These are phyloP conservation scores for Watsonalla binaria DNA, from an alignment of 2,888 invertebrate species.

Conservation along the genomic window DNA sequence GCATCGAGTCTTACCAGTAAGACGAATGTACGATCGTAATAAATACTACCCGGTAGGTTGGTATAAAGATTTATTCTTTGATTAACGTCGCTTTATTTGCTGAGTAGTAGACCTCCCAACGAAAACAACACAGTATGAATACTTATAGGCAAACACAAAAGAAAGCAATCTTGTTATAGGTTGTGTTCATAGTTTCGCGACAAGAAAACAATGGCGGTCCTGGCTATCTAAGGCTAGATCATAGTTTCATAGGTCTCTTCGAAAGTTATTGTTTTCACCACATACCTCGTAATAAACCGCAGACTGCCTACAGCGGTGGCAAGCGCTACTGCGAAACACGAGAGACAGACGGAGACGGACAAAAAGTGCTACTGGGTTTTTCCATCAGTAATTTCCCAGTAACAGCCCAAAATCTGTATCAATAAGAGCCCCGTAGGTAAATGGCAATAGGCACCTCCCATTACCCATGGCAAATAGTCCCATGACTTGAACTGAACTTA, in stretches of 20 bases:
- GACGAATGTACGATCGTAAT: constrained; percentile 64
- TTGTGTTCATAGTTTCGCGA: not conserved
- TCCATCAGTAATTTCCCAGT: no score
- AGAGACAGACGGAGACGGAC: no score
- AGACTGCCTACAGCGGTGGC: no score
- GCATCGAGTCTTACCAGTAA: constrained; percentile 40
- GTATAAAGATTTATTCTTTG: constrained; percentile 59
- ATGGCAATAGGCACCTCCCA: no score
- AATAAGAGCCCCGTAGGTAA: no score
- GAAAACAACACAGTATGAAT: constrained; percentile 17
- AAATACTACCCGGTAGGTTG: constrained; percentile 44
- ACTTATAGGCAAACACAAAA: constrained; percentile 15
- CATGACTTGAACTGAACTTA: no score
- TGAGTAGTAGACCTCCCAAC: constrained; percentile 25
- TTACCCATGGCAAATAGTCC: no score
- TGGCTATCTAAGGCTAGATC: not conserved
- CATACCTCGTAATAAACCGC: no score
- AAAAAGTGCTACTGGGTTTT: no score
- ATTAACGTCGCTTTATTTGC: constrained; percentile 54
- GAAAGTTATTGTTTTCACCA: not conserved
- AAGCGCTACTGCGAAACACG: no score
- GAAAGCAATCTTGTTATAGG: constrained; percentile 10
- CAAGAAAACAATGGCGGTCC: not conserved
- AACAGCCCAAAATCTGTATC: no score
- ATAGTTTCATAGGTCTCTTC: no score